Evolutionary conservation across 2,888 invertebrate species (phyloP).

Genomic region (Strigamia maritima): DNA sequence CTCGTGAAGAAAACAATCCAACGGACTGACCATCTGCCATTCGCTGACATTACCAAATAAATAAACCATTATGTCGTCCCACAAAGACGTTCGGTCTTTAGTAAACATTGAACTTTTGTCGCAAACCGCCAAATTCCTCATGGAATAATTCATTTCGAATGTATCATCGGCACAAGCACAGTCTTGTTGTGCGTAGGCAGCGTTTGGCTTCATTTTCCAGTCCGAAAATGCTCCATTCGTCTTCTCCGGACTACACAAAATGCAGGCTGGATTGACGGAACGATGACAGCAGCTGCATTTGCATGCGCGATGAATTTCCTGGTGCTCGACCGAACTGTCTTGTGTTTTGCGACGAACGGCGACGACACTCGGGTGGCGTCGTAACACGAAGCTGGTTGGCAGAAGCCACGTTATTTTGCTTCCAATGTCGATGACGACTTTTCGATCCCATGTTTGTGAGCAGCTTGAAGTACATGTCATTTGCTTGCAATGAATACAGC

Average conservation of each 20-base stretch:
- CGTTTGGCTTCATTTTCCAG: constrained; percentile 6
- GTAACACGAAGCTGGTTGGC: constrained; percentile 49
- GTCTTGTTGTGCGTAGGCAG: too few species aligned
- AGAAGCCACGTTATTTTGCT: constrained; percentile 55
- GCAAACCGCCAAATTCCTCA: too few species aligned
- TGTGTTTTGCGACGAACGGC: constrained; percentile 50
- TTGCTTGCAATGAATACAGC: constrained; percentile 52
- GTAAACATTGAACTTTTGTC: too few species aligned
- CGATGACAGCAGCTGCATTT: not conserved
- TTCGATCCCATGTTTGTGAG: constrained; percentile 51
- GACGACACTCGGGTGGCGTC: constrained; percentile 52
- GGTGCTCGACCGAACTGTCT: not conserved
- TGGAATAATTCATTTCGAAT: not conserved
- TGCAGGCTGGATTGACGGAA: constrained; percentile 19
- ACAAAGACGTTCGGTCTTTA: not conserved
- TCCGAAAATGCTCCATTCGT: not conserved
- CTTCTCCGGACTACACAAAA: constrained; percentile 31
- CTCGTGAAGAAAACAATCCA: constrained; percentile 52
- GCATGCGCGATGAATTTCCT: not conserved
- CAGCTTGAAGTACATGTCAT: constrained; percentile 54
- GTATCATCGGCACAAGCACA: not conserved
- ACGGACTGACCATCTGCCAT: constrained; percentile 53
- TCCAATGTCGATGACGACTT: constrained; percentile 54
- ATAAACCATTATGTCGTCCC: constrained; percentile 9
- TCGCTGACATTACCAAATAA: constrained; percentile 48